Conservation (phyloP, 2,888 invertebrate species). For the Dioctria rufipes region DNA sequence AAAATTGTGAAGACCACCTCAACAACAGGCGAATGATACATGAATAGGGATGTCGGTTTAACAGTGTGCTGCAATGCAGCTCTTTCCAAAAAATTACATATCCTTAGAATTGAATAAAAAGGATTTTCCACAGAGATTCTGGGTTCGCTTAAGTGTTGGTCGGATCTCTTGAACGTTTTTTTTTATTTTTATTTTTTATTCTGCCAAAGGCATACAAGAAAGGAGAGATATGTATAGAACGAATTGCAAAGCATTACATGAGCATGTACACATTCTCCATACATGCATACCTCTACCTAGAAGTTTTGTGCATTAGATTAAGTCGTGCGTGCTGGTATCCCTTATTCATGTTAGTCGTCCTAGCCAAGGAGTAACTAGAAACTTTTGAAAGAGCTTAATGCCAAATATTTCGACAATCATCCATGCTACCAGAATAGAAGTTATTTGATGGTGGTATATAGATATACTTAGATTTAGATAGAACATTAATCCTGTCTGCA, state of each 20-base stretch:
- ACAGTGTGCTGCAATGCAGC: slow-evolving; percentile 28
- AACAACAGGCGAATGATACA: no score
- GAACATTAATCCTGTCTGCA: slow-evolving; percentile 23
- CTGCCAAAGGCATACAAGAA: neutral
- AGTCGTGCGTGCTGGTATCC: slow-evolving; percentile 40
- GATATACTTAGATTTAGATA: neutral
- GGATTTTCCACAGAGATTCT: slow-evolving; percentile 29
- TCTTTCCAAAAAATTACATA: slow-evolving; percentile 44
- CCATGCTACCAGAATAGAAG: neutral
- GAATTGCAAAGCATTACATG: neutral
- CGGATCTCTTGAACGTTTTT: neutral
- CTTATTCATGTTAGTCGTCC: slow-evolving; percentile 1
- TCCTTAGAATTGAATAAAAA: slow-evolving; percentile 44
- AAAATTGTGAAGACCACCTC: no score
- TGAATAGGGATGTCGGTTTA: slow-evolving; percentile 20
- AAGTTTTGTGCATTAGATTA: slow-evolving; percentile 17
- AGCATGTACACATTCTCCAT: neutral
- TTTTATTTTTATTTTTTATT: no score
- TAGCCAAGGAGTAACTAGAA: slow-evolving; percentile 12
- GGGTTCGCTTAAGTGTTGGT: slow-evolving; percentile 25
- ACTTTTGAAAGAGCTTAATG: slow-evolving; percentile 39
- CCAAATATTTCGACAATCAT: slow-evolving; percentile 45
- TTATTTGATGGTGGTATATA: neutral
- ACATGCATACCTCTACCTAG: slow-evolving; percentile 5
- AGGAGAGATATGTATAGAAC: no score